Conservation (phyloP, 1,140 invertebrate genomes). For the Drosophila tristis region DNA sequence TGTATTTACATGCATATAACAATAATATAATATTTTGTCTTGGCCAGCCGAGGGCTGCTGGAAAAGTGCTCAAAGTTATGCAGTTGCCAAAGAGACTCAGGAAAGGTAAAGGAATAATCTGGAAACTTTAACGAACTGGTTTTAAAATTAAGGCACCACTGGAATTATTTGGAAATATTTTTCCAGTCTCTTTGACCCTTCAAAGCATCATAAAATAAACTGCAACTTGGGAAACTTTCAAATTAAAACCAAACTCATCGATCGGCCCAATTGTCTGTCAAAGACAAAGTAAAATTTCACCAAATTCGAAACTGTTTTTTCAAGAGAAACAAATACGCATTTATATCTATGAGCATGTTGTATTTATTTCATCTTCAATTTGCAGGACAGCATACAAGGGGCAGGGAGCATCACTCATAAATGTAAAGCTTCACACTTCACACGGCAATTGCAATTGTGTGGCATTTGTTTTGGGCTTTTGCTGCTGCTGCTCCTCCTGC, state of each 20-base stretch:
- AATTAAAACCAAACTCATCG: not conserved
- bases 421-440: conserved; percentile 60
- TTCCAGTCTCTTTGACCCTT: no score
- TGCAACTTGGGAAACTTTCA: no score
- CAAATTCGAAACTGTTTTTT: conserved; percentile 21
- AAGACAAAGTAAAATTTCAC: conserved; percentile 13
- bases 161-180: no score
- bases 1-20: conserved; percentile 27
- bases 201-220: no score
- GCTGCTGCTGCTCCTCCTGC: conserved; percentile 9
- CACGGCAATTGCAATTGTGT: conserved; percentile 47
- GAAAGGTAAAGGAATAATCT: not conserved
- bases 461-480: conserved; percentile 60
- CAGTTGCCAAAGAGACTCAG: no score
- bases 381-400: not conserved
- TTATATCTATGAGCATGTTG: conserved; percentile 31
- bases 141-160: no score
- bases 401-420: conserved; percentile 56
- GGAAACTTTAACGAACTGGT: not conserved
- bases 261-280: not conserved
- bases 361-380: conserved; percentile 33
- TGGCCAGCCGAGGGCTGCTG: conserved; percentile 19
- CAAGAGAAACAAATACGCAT: conserved; percentile 8
- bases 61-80: conserved; percentile 5
- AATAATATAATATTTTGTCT: conserved; percentile 49